These are phyloP conservation scores for Coryphaenoides rupestris DNA, from an alignment of 2,113 vertebrate species.

Conservation along the genomic window DNA sequence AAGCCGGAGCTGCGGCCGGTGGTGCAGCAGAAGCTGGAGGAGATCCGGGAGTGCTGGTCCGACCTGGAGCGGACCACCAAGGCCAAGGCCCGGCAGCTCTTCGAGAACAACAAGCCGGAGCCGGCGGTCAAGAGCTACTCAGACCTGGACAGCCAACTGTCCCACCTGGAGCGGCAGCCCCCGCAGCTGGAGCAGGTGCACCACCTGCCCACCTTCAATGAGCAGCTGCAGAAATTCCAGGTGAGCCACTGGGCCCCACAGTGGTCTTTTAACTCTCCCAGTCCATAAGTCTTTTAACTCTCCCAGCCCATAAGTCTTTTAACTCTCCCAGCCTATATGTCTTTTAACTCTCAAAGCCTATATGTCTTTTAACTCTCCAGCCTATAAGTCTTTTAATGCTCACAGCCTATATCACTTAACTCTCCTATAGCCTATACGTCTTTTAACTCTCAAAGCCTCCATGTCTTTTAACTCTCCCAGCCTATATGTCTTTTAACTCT, in stretches of 20 bases:
- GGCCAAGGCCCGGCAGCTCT: slow-evolving; percentile 86
- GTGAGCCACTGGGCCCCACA: slow-evolving; percentile 38
- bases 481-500: too few relatives aligned
- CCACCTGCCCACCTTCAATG: slow-evolving; percentile 86
- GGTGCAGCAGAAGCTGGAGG: slow-evolving; percentile 81
- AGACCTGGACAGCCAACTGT: slow-evolving; percentile 76
- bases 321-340: too few relatives aligned
- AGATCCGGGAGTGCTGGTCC: slow-evolving; percentile 82
- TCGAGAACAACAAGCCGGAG: slow-evolving; percentile 87
- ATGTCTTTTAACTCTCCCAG: too few relatives aligned
- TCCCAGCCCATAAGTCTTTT: too few relatives aligned
- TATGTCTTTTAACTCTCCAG: too few relatives aligned
- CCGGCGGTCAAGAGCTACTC: slow-evolving; percentile 82
- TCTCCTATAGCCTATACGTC: too few relatives aligned
- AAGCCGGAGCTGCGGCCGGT: slow-evolving; percentile 83
- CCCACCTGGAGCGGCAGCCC: slow-evolving; percentile 79
- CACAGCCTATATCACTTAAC: too few relatives aligned
- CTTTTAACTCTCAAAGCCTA: too few relatives aligned
- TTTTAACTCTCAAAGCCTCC: too few relatives aligned
- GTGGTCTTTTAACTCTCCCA: too few relatives aligned
- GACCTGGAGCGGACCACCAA: slow-evolving; percentile 87
- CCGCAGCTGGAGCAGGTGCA: slow-evolving; percentile 81
- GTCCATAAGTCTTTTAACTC: too few relatives aligned
- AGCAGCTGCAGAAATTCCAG: slow-evolving; percentile 89
- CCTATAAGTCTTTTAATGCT: too few relatives aligned